Conservation (phyloP, 2,888 invertebrate species). For the Chrysolina oricalcia region DNA sequence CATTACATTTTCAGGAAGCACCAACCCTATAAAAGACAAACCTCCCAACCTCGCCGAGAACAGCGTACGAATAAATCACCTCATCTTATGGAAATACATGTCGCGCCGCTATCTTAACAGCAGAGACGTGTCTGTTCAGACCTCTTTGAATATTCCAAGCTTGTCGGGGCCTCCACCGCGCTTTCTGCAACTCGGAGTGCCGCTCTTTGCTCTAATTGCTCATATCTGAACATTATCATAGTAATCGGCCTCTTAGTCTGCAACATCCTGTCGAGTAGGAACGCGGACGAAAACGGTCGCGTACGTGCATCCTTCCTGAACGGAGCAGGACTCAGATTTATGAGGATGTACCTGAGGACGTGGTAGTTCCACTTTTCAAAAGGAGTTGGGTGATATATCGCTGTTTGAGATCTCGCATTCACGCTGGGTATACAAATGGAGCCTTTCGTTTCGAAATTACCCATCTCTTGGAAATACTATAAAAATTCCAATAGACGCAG, state of each 20-base stretch:
- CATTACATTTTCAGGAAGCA: too few relatives aligned
- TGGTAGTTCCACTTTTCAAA: background rate
- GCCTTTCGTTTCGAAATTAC: too few relatives aligned
- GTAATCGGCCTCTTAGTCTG: conserved; percentile 70
- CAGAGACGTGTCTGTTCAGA: conserved; percentile 70
- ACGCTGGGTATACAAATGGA: too few relatives aligned
- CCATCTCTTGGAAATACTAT: too few relatives aligned
- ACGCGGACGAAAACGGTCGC: conserved; percentile 59
- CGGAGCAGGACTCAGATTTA: conserved; percentile 39
- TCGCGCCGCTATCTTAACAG: conserved; percentile 68
- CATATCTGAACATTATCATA: conserved; percentile 71
- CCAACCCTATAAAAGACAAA: background rate
- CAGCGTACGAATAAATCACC: conserved; percentile 51
- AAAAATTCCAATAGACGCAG: too few relatives aligned
- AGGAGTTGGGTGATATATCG: background rate
- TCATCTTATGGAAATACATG: conserved; percentile 61
- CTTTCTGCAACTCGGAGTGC: conserved; percentile 50
- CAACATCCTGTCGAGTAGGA: conserved; percentile 61
- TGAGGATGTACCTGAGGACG: conserved; percentile 26
- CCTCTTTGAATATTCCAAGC: conserved; percentile 72
- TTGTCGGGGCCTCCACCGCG: conserved; percentile 66
- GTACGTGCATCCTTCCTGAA: conserved; percentile 53
- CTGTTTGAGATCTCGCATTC: too few relatives aligned
- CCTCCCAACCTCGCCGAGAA: conserved; percentile 31
- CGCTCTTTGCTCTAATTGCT: conserved; percentile 70